phyloP scores from a whole-genome alignment of 2,113 vertebrate species.

The Anguilla japonica region DNA sequence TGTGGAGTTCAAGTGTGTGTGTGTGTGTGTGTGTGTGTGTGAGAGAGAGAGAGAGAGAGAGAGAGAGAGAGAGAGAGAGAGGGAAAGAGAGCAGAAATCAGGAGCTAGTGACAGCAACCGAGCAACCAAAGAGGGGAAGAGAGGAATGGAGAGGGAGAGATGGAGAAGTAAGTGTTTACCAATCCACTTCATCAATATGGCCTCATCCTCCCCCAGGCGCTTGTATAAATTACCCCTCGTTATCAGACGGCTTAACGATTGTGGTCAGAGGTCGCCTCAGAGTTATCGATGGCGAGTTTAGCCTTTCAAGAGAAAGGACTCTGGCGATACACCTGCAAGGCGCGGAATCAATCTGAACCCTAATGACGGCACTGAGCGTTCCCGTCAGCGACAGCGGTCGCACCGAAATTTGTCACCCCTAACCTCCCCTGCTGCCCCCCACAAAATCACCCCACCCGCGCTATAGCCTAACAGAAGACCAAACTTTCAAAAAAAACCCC shows the following conservation, averaged over 20 bases:
- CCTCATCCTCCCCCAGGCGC: conserved; percentile 24
- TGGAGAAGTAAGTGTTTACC: conserved; percentile 24
- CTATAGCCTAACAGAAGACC: neutral
- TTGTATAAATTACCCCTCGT: conserved; percentile 44
- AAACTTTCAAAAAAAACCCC: neutral
- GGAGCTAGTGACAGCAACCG: neutral
- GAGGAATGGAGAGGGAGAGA: neutral
- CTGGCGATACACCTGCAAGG: neutral
- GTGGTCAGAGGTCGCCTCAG: conserved; percentile 35
- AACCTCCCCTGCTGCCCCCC: neutral
- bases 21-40: neutral
- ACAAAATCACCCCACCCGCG: neutral
- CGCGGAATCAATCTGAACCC: neutral
- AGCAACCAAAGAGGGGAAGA: neutral
- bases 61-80: neutral
- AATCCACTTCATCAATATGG: conserved; percentile 34
- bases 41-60: neutral
- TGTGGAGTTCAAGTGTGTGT: neutral
- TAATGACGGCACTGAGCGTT: neutral
- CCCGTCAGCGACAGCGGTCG: neutral
- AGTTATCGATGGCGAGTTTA: conserved; percentile 37
- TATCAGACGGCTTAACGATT: conserved; percentile 42
- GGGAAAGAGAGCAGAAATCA: neutral
- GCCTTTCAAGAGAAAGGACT: conserved; percentile 2
- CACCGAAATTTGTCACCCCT: neutral